These are phyloP conservation scores for Gobio gobio DNA, from an alignment of 2,113 vertebrate species.

Conservation along the genomic window DNA sequence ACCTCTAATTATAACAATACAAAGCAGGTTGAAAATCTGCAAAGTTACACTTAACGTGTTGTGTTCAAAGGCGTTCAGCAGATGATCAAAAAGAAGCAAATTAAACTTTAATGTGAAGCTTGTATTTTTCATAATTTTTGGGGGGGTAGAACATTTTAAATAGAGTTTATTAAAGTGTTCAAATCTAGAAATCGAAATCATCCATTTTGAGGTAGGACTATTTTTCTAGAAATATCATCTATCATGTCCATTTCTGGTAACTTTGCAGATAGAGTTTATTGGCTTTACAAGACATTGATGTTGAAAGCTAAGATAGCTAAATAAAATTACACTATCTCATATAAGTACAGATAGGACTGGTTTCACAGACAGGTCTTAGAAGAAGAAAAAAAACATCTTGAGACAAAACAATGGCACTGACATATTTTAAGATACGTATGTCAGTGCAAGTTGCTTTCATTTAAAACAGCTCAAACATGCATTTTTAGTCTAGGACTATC, in stretches of 20 bases:
- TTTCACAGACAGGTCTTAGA: too few species aligned
- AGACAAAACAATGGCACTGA: too few species aligned
- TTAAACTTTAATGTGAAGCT: background rate
- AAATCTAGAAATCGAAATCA: background rate
- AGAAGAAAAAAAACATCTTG: too few species aligned
- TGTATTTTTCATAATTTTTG: too few species aligned
- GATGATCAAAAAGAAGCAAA: background rate
- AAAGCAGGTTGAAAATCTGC: too few species aligned
- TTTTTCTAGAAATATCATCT: background rate
- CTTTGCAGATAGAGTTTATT: background rate
- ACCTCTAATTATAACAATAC: too few species aligned
- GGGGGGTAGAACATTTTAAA: background rate
- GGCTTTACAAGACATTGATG: background rate
- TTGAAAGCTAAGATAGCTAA: background rate
- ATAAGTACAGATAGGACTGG: too few species aligned
- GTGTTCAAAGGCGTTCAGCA: background rate
- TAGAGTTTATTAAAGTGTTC: background rate
- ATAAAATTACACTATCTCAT: too few species aligned
- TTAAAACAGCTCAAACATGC: too few species aligned
- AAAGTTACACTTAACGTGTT: background rate
- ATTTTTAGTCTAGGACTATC: too few species aligned
- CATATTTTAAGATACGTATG: too few species aligned
- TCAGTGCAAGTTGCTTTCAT: too few species aligned
- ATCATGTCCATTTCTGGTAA: background rate
- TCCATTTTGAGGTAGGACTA: background rate